Conservation (phyloP, 1,140 invertebrate genomes). For the Aphaenogaster floridana region DNA sequence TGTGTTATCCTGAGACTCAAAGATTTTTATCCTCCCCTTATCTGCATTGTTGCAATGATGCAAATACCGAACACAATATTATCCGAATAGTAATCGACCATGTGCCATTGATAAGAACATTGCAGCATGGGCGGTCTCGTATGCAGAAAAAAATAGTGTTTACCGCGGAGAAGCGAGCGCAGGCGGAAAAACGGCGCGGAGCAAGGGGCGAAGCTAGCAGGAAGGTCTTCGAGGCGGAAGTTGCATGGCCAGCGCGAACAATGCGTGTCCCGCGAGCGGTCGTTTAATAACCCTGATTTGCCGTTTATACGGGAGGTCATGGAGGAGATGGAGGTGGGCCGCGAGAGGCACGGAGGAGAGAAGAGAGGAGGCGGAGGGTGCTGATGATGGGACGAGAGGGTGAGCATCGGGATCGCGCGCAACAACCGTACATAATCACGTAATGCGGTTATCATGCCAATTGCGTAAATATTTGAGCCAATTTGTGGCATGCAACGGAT, state of each 20-base stretch:
- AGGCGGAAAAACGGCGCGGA: slow-evolving; percentile 38
- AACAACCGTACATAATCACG: slow-evolving; percentile 85
- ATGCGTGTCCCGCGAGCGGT: slow-evolving; percentile 70
- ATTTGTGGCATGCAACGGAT: slow-evolving; percentile 84
- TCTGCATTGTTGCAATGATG: background rate
- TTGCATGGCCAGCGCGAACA: slow-evolving; percentile 72
- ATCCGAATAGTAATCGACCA: background rate
- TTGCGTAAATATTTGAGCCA: slow-evolving; percentile 86
- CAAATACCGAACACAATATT: background rate
- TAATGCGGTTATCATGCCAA: slow-evolving; percentile 86
- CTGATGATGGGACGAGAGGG: slow-evolving; percentile 75
- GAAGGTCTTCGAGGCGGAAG: slow-evolving; percentile 74
- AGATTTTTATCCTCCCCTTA: background rate
- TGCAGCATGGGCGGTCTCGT: background rate
- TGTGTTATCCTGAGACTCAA: background rate
- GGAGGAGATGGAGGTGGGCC: slow-evolving; percentile 53
- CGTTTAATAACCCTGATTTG: slow-evolving; percentile 82
- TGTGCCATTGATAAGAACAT: background rate
- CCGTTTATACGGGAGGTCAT: slow-evolving; percentile 77
- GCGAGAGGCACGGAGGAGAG: slow-evolving; percentile 17
- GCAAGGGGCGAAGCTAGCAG: slow-evolving; percentile 49
- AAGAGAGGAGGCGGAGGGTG: slow-evolving; percentile 67
- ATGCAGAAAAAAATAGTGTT: slow-evolving; percentile 16
- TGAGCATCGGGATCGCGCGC: slow-evolving; percentile 80
- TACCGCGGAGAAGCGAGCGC: background rate